Percentiles rank a stretch among this genome's conserved stretches.
These are phyloP conservation scores for Archips xylosteana DNA, from an alignment of 2,888 invertebrate genomes.

Conservation along the genomic window DNA sequence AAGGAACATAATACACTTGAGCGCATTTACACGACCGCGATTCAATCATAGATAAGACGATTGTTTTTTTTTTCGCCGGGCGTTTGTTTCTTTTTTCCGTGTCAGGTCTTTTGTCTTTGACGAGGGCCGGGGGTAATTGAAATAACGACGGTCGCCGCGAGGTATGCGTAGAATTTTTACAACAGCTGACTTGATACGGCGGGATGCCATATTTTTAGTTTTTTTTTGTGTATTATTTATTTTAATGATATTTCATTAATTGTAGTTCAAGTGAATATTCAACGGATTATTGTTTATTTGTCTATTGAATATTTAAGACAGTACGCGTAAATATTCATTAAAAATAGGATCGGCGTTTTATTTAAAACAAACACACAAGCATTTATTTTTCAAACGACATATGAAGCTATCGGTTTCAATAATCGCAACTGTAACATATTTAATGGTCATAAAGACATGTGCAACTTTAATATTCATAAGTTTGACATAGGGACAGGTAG, in stretches of 20 bases:
- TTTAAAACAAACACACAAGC: background rate
- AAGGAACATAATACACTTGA: conserved; percentile 77
- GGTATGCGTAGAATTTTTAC: conserved; percentile 81
- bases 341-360: background rate
- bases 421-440: background rate
- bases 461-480: background rate
- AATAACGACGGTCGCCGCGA: conserved; percentile 79
- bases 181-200: conserved; percentile 73
- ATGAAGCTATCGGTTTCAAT: background rate
- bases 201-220: conserved; percentile 45
- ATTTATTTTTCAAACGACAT: background rate
- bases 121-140: conserved; percentile 82
- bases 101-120: conserved; percentile 85
- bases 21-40: conserved; percentile 82
- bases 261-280: conserved; percentile 4
- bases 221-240: conserved; percentile 45
- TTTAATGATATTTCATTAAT: conserved; percentile 38
- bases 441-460: background rate
- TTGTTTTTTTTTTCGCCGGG: conserved; percentile 65
- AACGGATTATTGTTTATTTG: background rate
- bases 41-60: conserved; percentile 83
- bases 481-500: background rate
- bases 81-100: conserved; percentile 63
- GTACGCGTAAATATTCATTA: background rate
- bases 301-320: background rate